A percentile compares a stretch with the other conserved stretches of the same genome.
Evolutionary conservation across 2,888 invertebrate species (phyloP).

Genomic region (Euzophera pinguis): DNA sequence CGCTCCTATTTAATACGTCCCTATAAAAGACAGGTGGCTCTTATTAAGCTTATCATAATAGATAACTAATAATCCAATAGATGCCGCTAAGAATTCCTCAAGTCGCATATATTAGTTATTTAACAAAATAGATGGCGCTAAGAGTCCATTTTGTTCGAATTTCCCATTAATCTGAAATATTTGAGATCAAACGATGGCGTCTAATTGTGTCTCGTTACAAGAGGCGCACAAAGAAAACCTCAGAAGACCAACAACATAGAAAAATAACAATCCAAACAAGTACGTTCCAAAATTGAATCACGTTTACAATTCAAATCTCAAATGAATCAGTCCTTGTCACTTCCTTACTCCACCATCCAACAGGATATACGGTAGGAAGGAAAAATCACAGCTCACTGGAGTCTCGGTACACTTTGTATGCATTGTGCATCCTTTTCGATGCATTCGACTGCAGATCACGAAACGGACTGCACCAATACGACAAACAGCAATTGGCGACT

Average conservation of each 20-base stretch:
- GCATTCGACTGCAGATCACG: conserved; percentile 39
- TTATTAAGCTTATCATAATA: too few relatives aligned
- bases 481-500: conserved; percentile 65
- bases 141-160: too few relatives aligned
- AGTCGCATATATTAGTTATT: too few relatives aligned
- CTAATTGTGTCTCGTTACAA: too few relatives aligned
- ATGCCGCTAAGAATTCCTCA: too few relatives aligned
- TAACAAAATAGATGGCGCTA: too few relatives aligned
- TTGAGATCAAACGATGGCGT: too few relatives aligned
- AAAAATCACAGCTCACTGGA: conserved; percentile 17
- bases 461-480: conserved; percentile 36
- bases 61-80: too few relatives aligned
- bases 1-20: too few relatives aligned
- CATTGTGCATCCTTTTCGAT: conserved; percentile 26
- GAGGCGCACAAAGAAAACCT: too few relatives aligned
- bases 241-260: neutral
- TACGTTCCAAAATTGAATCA: neutral
- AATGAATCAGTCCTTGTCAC: conserved; percentile 21
- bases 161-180: too few relatives aligned
- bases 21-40: too few relatives aligned
- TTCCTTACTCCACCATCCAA: conserved; percentile 17
- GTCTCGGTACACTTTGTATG: conserved; percentile 15
- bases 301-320: conserved; percentile 15
- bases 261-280: neutral
- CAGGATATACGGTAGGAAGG: conserved; percentile 19